Conservation (phyloP, 30 jellyfish, hydroid and myxozoan species). For the Aurelia aurita complex sp. Pacific region DNA sequence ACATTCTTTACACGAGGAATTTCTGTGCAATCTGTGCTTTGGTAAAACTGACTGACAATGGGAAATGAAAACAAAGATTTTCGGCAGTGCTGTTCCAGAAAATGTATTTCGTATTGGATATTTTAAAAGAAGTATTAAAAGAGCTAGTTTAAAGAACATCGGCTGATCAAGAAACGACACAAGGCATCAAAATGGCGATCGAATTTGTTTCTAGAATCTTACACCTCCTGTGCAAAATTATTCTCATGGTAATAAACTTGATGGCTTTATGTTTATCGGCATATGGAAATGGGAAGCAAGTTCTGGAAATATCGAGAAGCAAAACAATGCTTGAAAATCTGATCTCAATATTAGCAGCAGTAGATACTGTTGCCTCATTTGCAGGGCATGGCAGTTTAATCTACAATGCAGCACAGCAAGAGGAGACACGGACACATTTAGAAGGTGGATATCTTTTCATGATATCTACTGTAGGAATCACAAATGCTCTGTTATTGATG, state of each 20-base stretch:
- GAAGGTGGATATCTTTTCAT: not conserved
- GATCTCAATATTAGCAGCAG: not conserved
- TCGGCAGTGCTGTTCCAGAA: no score
- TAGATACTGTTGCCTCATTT: not conserved
- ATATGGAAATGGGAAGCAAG: not conserved
- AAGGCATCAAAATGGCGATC: no score
- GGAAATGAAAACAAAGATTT: no score
- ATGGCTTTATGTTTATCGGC: not conserved
- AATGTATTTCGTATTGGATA: no score
- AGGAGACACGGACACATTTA: no score
- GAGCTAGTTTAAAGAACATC: no score
- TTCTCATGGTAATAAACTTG: not conserved
- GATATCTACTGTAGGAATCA: not conserved
- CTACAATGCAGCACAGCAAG: not conserved
- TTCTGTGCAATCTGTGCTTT: no score
- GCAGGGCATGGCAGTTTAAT: constrained; percentile 18
- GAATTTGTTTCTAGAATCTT: no score
- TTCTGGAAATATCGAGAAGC: not conserved
- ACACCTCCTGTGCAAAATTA: not conserved
- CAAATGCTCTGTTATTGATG: not conserved
- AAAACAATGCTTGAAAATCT: constrained; percentile 4
- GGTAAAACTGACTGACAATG: no score
- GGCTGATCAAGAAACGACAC: no score
- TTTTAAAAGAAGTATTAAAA: no score
- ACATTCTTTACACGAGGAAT: no score